These are phyloP conservation scores for Blastobasis lacticolella DNA, from an alignment of 2,888 invertebrate species.

Conservation along the genomic window DNA sequence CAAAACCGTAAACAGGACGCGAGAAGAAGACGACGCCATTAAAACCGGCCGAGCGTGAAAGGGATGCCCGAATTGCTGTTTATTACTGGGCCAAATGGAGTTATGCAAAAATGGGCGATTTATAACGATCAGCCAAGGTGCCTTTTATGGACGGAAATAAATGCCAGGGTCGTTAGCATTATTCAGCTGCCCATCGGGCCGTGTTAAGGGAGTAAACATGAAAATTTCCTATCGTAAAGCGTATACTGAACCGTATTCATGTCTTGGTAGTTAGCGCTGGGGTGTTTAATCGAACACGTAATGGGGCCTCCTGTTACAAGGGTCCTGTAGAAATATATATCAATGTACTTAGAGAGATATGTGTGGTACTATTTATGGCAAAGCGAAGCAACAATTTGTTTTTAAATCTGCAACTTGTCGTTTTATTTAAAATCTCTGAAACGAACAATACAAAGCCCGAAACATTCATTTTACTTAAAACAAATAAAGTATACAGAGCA, in stretches of 20 bases:
- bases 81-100: slow-evolving; percentile 16
- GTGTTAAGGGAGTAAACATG: background rate
- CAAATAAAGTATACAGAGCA: no score
- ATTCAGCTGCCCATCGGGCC: background rate
- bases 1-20: slow-evolving; percentile 19
- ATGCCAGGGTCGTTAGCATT: background rate
- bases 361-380: no score
- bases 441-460: no score
- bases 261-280: no score
- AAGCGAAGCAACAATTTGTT: no score
- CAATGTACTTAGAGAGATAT: no score
- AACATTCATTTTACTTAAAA: no score
- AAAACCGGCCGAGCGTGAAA: slow-evolving; percentile 9
- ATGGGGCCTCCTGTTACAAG: no score
- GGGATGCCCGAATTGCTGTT: slow-evolving; percentile 13
- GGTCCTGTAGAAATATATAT: no score
- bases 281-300: no score
- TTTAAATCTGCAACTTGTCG: no score
- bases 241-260: background rate
- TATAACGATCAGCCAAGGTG: slow-evolving; percentile 5
- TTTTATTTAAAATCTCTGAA: no score
- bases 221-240: background rate
- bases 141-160: slow-evolving; percentile 1
- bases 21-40: slow-evolving; percentile 9
- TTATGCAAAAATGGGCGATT: slow-evolving; percentile 17